Base-by-base conservation (phyloP, 2,888 invertebrate species). In the Amphipoea oculea region DNA sequence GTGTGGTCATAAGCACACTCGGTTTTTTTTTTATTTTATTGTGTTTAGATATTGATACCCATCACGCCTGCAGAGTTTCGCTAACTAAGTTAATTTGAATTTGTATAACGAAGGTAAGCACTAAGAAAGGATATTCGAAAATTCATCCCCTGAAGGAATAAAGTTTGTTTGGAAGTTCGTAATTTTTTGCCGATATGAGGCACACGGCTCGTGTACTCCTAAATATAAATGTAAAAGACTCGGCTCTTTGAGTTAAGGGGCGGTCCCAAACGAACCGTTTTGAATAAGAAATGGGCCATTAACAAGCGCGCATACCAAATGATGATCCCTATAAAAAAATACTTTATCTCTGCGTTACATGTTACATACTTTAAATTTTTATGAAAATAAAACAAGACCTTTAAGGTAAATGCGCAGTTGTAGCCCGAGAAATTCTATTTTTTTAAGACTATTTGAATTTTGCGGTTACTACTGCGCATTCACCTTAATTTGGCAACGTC, bases 211-310 rank as follows among this genome's bases (percentile, higher is more conserved):
- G 17, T 63, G 7, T 45, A 42, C 42, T 42, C 42, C 7, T 42
- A 2, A 9, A 42, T 62, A 42, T 20, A 20, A 72, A 45, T 42
- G 14, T n/a, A 3, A 40, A n/a, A 71, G n/a, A 17, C 29, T 4
- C 20, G 72, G 11, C 20, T 73, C 29, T 29, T 9, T 3, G 9
- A 45, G 9, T 14, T 36, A 14, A 45, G 20, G 23, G n/a, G 36
- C 36, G 5, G n/a, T 51, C n/a, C 23, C 63, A 12, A 29, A 48
- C 3, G 62, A n/a, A 72, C 40, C 81, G 45, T 65, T 63, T 81
- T 57, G 45, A 40, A 65, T 45, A 65, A 48, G 17, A 81, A 63
- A 73, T 73, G 73, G 63, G 20, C 12, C 9, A 20, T 40, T 73
- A 48, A 65, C 29, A 65, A 48, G 29, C 23, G 54, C 73, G 40